phyloP scores from a whole-genome alignment of 2,113 vertebrate genomes.

The Ailuropoda melanoleuca region DNA sequence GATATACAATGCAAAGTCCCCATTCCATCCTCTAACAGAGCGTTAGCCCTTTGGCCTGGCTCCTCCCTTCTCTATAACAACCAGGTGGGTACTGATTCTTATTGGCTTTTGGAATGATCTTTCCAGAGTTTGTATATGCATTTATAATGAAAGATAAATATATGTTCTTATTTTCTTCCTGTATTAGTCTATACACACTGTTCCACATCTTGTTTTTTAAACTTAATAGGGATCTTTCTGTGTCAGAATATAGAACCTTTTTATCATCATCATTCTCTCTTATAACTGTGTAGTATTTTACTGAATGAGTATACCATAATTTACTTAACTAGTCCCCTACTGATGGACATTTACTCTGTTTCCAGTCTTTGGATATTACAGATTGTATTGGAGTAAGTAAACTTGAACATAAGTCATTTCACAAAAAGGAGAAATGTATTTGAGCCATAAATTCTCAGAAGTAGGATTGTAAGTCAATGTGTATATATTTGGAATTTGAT shows the following conservation, averaged over 20 bases:
- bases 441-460: neutral
- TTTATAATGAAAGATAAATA: conserved; percentile 16
- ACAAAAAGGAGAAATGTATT: conserved; percentile 9
- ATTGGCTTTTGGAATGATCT: neutral
- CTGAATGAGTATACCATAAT: neutral
- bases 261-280: neutral
- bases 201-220: neutral
- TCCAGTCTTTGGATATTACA: conserved; percentile 21
- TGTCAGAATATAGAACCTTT: neutral
- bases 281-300: neutral
- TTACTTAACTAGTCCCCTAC: neutral
- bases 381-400: neutral
- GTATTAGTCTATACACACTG: neutral
- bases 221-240: neutral
- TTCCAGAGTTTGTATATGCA: neutral
- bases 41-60: neutral
- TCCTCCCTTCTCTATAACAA: neutral
- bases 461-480: neutral
- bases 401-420: neutral
- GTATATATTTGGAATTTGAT: neutral
- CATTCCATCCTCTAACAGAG: neutral
- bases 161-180: neutral
- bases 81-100: neutral
- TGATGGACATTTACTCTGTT: conserved; percentile 17
- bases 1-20: neutral